Evolutionary conservation across 1,140 invertebrate species (phyloP).

Genomic region (Drosophila asahinai): DNA sequence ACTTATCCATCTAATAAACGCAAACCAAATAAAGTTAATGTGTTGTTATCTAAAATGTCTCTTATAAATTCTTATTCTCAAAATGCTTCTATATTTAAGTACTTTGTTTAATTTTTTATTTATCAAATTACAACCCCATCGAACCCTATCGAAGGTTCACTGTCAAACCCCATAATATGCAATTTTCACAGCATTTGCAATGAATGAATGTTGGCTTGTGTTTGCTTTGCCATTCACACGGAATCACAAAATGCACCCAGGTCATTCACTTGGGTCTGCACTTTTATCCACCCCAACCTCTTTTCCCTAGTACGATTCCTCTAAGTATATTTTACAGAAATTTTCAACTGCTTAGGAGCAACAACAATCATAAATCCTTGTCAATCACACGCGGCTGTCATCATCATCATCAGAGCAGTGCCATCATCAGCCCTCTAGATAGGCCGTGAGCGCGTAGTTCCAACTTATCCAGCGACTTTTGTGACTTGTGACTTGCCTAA

Average conservation of each 20-base stretch:
- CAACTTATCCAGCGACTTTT: conserved; percentile 54
- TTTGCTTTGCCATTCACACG: conserved; percentile 37
- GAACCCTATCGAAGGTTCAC: background rate
- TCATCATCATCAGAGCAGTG: conserved; percentile 64
- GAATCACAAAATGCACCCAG: conserved; percentile 48
- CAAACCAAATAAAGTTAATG: background rate
- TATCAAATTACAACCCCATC: background rate
- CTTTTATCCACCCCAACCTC: background rate
- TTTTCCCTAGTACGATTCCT: background rate
- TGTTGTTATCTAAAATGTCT: background rate
- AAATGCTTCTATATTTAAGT: too few species aligned
- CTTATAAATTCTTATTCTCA: background rate
- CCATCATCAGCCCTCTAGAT: conserved; percentile 35
- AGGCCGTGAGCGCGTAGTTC: conserved; percentile 62
- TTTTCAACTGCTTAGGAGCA: conserved; percentile 56
- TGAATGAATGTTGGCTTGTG: conserved; percentile 54
- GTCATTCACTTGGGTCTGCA: conserved; percentile 58
- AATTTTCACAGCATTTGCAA: conserved; percentile 68
- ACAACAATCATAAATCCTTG: conserved; percentile 83
- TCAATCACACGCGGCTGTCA: conserved; percentile 82
- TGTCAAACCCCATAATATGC: conserved; percentile 48
- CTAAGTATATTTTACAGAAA: conserved; percentile 65
- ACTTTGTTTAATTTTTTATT: background rate
- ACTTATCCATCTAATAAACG: background rate
- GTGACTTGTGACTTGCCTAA: conserved; percentile 69